A percentile compares a stretch with the other conserved stretches of the same genome.
Conservation (phyloP, 2,888 invertebrate genomes). For the Hedya salicella region DNA sequence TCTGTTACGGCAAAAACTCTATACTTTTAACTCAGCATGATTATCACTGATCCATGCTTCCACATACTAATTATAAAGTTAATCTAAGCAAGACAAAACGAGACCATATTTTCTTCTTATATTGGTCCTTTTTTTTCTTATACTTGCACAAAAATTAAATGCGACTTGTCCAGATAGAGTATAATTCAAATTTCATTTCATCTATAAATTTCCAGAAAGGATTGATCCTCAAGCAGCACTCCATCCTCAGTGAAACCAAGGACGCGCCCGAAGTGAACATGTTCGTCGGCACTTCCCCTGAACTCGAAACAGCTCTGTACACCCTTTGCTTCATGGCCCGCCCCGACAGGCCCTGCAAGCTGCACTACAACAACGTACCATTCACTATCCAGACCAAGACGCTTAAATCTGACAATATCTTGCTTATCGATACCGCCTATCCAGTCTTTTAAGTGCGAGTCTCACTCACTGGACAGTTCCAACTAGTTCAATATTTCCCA, state of each 20-base stretch:
- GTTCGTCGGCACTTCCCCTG: constrained; percentile 95
- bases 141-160: no score
- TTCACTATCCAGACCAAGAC: constrained; percentile 79
- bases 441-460: constrained; percentile 59
- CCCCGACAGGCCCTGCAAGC: constrained; percentile 90
- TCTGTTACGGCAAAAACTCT: no score
- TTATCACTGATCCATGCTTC: no score
- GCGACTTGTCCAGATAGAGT: no score
- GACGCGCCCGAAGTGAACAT: constrained; percentile 92
- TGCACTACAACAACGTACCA: constrained; percentile 77
- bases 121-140: no score
- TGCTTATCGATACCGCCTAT: constrained; percentile 75
- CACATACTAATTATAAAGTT: no score
- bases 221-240: constrained; percentile 89
- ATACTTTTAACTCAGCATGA: no score
- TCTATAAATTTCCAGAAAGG: constrained; percentile 87
- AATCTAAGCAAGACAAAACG: no score
- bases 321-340: constrained; percentile 94
- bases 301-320: constrained; percentile 95
- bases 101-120: no score
- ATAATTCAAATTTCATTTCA: no score
- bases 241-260: constrained; percentile 87
- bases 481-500: not conserved
- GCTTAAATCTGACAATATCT: constrained; percentile 67
- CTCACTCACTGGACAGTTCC: no score